phyloP scores from a whole-genome alignment of 2,888 invertebrate genomes.

The Scotopteryx bipunctaria region DNA sequence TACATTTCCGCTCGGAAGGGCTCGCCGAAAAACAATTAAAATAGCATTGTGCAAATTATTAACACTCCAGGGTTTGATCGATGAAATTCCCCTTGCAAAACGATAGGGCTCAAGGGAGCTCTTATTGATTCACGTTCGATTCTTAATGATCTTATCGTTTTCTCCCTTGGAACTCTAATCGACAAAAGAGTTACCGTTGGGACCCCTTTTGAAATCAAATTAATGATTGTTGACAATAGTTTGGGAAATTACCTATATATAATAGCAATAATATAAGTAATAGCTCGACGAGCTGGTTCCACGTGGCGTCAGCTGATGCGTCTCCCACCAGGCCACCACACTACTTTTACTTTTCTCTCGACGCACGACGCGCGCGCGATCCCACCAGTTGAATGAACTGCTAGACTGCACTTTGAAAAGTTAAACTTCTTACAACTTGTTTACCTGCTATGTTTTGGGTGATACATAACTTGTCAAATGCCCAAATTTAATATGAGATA shows the following conservation, averaged over 20 bases:
- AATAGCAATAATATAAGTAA: conserved; percentile 35
- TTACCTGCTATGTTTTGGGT: not conserved
- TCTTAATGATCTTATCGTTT: conserved; percentile 75
- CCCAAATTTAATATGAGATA: too few species aligned
- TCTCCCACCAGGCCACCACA: conserved; percentile 48
- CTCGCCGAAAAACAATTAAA: conserved; percentile 69
- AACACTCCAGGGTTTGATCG: conserved; percentile 55
- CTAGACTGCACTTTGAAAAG: conserved; percentile 30
- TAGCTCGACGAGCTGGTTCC: conserved; percentile 34
- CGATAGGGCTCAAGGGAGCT: conserved; percentile 61
- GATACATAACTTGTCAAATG: too few species aligned
- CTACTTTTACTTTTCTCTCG: conserved; percentile 79
- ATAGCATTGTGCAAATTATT: conserved; percentile 63
- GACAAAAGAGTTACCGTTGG: conserved; percentile 68
- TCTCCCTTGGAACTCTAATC: conserved; percentile 46
- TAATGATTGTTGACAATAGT: conserved; percentile 32
- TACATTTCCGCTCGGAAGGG: conserved; percentile 61
- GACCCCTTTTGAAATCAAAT: conserved; percentile 24
- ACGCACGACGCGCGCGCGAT: conserved; percentile 38
- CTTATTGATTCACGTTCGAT: conserved; percentile 60
- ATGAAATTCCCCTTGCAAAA: conserved; percentile 50
- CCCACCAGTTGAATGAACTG: conserved; percentile 38
- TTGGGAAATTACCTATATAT: conserved; percentile 49
- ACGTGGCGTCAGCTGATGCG: conserved; percentile 51
- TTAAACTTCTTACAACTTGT: conserved; percentile 3